Percentiles rank a stretch among this genome's conserved stretches.
Conservation (phyloP, 2,113 vertebrate species). For the Psammodynastes pulverulentus region DNA sequence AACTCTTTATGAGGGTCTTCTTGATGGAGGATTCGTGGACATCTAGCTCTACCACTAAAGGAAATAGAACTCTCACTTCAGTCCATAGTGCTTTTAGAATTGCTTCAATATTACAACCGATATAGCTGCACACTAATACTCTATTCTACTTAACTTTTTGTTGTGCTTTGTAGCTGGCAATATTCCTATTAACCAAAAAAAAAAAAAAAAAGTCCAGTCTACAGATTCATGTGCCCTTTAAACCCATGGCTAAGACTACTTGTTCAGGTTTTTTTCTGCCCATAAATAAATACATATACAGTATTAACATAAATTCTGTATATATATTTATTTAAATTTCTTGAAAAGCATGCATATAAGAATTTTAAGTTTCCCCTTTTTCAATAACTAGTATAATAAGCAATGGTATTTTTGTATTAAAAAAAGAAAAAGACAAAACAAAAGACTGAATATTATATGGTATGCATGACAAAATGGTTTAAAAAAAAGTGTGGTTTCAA, state of each 20-base stretch:
- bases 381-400: slow-evolving; percentile 69
- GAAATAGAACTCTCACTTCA: background rate
- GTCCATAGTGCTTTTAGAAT: background rate
- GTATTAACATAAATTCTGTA: slow-evolving; percentile 57
- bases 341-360: slow-evolving; percentile 61
- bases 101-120: background rate
- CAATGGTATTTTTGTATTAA: slow-evolving; percentile 81
- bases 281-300: slow-evolving; percentile 67
- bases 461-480: slow-evolving; percentile 70
- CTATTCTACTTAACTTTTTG: background rate
- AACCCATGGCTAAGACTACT: slow-evolving; percentile 55
- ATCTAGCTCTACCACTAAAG: background rate
- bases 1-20: background rate
- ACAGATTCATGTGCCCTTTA: background rate
- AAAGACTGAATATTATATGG: slow-evolving; percentile 68
- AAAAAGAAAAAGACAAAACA: slow-evolving; percentile 55
- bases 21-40: background rate
- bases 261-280: slow-evolving; percentile 54
- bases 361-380: slow-evolving; percentile 50
- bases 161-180: background rate
- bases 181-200: background rate
- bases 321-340: slow-evolving; percentile 61
- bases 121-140: background rate
- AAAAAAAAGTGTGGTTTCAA: slow-evolving; percentile 59
- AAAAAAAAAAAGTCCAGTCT: background rate